These are phyloP conservation scores for Saccostrea echinata DNA, from an alignment of 1,140 invertebrate genomes.

Conservation along the genomic window DNA sequence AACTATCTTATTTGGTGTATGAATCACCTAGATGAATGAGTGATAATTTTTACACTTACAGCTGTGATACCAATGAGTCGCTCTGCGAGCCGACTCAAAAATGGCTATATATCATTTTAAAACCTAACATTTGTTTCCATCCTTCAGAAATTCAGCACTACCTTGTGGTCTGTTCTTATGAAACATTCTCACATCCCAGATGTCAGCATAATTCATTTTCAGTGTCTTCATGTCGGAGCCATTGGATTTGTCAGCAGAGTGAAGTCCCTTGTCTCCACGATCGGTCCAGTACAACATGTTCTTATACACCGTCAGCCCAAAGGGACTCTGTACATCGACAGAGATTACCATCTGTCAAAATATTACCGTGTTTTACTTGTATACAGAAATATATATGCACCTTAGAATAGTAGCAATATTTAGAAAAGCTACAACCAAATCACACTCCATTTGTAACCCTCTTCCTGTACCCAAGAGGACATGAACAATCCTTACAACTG, in stretches of 20 bases:
- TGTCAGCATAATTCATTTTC: constrained; percentile 83
- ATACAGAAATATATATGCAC: neutral
- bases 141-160: constrained; percentile 48
- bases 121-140: neutral
- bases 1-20: no score
- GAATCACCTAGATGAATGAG: no score
- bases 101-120: no score
- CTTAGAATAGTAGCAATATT: neutral
- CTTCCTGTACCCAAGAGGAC: no score
- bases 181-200: constrained; percentile 93
- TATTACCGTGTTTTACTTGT: neutral
- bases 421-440: no score
- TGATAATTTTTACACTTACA: no score
- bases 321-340: constrained; percentile 89
- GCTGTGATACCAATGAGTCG: no score
- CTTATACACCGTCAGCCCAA: constrained; percentile 94
- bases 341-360: constrained; percentile 79
- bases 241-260: constrained; percentile 84
- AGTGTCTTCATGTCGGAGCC: constrained; percentile 85
- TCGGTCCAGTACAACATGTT: constrained; percentile 99
- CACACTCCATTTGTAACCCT: no score
- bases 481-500: no score
- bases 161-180: constrained; percentile 85
- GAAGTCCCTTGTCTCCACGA: constrained; percentile 84
- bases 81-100: neutral